Base-by-base conservation (phyloP, 2,797 vertebrate genomes). In the Discoglossus pictus region DNA sequence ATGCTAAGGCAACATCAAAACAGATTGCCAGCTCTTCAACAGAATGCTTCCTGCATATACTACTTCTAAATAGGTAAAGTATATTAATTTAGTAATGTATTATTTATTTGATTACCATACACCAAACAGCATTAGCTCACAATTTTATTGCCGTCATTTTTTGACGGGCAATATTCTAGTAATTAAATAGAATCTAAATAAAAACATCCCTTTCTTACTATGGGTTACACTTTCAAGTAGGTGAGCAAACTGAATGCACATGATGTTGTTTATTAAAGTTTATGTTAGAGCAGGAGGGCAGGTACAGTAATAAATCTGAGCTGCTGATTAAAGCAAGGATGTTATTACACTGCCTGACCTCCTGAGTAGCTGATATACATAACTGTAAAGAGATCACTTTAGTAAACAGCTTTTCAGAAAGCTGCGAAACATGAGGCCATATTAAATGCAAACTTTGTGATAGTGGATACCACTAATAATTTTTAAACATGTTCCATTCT, bases 261-360 rank as follows among this genome's bases (percentile, higher is more conserved):
- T 55, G 66, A 68, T 2, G 46, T 48, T 78, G 68, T 77, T 83
- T 83, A 79, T 80, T 81, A 82, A 77, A 62, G 73, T 48, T 77
- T 79, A 69, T 51, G 73, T 75, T 72, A 72, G 44, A 61, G 66
- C 68, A 78, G 78, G 77, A 69, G 61, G 48, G 24, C 65, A 80
- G 78, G 71, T 74, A 83, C 79, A 84, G 83, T 78, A 83, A 88
- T 82, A 88, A 89, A 86, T 86, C 80, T 80, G 50, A 83, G 83
- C 78, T 91, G 85, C 87, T 91, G 86, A 90, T 90, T 92, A 91
- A 89, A 80, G 24, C 77, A 88, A 87, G 88, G 83, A 83, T 76
- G 81, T 85, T 80, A 84, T 83, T 80, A 87, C 80, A 83, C 77
- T 82, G 83, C 76, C 79, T 81, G 82, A 78, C 81, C 80, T 86